phyloP scores from a whole-genome alignment of 1,140 invertebrate genomes.

The Ostrea denselamellosa region DNA sequence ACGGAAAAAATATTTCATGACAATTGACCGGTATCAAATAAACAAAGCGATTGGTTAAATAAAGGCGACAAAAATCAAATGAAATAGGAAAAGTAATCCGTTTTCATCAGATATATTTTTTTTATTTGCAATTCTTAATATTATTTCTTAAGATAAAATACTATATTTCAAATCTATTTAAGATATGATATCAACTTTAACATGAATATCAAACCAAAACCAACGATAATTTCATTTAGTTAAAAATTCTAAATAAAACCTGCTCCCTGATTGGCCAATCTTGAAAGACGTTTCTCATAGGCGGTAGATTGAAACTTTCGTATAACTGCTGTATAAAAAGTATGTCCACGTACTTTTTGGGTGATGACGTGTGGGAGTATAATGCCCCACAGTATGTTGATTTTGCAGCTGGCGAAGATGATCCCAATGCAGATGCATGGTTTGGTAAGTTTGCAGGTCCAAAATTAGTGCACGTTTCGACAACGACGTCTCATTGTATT shows the following conservation, averaged over 20 bases:
- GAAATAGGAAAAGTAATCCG: background rate
- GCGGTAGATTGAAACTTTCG: constrained; percentile 68
- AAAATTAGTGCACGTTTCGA: background rate
- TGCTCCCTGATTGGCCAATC: constrained; percentile 63
- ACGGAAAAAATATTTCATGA: background rate
- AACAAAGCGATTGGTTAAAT: too few relatives aligned
- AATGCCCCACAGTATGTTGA: constrained; percentile 75
- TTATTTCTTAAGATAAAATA: too few relatives aligned
- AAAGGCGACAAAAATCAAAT: background rate
- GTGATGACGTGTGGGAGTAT: constrained; percentile 66
- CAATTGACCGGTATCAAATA: background rate
- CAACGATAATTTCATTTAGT: too few relatives aligned
- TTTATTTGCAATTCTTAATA: background rate
- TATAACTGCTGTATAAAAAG: background rate
- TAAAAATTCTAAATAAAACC: constrained; percentile 14
- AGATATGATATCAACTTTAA: too few relatives aligned
- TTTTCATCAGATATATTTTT: constrained; percentile 7
- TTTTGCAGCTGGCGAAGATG: constrained; percentile 65
- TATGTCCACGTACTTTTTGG: constrained; percentile 47
- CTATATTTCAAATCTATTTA: too few relatives aligned
- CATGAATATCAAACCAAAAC: too few relatives aligned
- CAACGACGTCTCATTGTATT: too few relatives aligned
- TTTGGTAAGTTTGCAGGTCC: constrained; percentile 69
- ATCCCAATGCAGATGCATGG: constrained; percentile 68
- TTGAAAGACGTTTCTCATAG: constrained; percentile 53